Percentiles rank a stretch among this genome's conserved stretches.
phyloP scores from a whole-genome alignment of 1,140 invertebrate genomes.

The Hypsibius dujardini region DNA sequence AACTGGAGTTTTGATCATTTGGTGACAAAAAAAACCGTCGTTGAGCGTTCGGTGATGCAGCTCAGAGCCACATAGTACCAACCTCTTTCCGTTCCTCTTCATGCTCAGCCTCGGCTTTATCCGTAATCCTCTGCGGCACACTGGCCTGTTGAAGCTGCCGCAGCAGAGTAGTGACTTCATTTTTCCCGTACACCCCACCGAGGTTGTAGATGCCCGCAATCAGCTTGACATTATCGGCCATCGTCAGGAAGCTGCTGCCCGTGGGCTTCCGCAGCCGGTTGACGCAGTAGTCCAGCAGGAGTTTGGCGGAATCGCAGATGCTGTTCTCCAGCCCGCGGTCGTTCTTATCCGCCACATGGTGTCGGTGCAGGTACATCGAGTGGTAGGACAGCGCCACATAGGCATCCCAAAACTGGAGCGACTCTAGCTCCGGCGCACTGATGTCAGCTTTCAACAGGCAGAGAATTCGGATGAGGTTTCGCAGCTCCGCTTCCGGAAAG shows the following conservation, averaged over 20 bases:
- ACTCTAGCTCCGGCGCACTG: neutral
- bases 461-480: neutral
- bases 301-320: neutral
- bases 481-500: neutral
- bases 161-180: neutral
- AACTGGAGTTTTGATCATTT: too few species aligned
- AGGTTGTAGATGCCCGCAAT: neutral
- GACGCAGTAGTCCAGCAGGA: neutral
- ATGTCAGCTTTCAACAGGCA: neutral
- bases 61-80: too few species aligned
- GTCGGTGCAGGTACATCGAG: neutral
- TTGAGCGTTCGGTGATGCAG: too few species aligned
- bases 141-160: neutral
- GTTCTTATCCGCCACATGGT: neutral
- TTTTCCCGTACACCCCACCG: neutral
- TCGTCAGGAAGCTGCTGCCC: neutral
- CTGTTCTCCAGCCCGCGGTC: neutral
- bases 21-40: too few species aligned
- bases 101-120: neutral
- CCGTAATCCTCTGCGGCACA: neutral
- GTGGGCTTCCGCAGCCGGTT: neutral
- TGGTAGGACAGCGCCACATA: neutral
- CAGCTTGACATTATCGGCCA: neutral
- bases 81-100: neutral
- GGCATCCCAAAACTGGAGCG: neutral